Conservation (phyloP, 2,888 invertebrate species). For the Emmelina monodactyla region DNA sequence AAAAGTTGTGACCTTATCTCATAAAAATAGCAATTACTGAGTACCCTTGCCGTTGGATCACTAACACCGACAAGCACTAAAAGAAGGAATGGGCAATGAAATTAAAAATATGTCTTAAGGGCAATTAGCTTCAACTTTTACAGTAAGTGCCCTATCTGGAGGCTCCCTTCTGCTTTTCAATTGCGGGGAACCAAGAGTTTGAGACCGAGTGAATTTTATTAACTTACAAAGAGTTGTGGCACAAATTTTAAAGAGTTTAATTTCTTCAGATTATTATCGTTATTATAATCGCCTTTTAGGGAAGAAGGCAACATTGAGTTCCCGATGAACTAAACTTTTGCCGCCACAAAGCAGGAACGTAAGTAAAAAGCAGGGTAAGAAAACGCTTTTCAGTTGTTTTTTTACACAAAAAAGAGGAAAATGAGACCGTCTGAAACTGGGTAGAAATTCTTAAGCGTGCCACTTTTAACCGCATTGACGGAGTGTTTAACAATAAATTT, state of each 20-base stretch:
- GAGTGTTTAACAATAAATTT: slow-evolving; percentile 66
- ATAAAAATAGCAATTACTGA: slow-evolving; percentile 59
- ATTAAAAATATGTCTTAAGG: slow-evolving; percentile 70
- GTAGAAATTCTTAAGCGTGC: slow-evolving; percentile 39
- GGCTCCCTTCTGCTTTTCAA: slow-evolving; percentile 59
- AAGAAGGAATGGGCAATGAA: slow-evolving; percentile 64
- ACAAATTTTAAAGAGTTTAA: slow-evolving; percentile 40
- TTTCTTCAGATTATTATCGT: slow-evolving; percentile 18
- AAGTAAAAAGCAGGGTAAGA: neutral
- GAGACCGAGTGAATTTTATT: slow-evolving; percentile 57
- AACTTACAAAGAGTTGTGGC: slow-evolving; percentile 46
- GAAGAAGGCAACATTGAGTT: neutral
- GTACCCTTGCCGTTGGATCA: slow-evolving; percentile 51
- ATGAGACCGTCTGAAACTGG: slow-evolving; percentile 16
- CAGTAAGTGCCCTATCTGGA: slow-evolving; percentile 62
- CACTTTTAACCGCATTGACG: slow-evolving; percentile 45
- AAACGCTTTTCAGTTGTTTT: neutral
- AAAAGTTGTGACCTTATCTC: slow-evolving; percentile 59
- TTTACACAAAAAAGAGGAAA: neutral
- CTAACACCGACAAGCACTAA: slow-evolving; percentile 55
- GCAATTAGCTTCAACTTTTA: slow-evolving; percentile 68
- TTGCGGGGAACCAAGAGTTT: slow-evolving; percentile 55
- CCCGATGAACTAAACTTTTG: neutral
- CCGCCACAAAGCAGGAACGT: no score
- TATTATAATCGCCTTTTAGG: neutral